Percentiles rank a stretch among this genome's conserved stretches.
Conservation (phyloP, 2,113 vertebrate genomes). For the Chamaetylas fuelleborni region DNA sequence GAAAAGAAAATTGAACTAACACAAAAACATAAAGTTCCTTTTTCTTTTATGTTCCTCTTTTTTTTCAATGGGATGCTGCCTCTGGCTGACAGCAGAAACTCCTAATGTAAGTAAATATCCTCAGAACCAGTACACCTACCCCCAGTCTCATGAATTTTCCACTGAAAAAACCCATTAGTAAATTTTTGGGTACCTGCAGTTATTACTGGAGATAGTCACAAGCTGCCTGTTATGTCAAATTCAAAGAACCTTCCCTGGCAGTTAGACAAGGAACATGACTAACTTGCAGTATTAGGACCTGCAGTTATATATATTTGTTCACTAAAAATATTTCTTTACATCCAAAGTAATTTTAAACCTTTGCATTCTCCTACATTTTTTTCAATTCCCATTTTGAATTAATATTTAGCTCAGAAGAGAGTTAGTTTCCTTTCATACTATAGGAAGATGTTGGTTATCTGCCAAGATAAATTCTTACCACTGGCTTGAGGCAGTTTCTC, state of each 20-base stretch:
- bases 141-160: neutral
- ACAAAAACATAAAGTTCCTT: neutral
- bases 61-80: neutral
- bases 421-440: neutral
- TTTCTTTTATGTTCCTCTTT: neutral
- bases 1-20: neutral
- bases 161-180: neutral
- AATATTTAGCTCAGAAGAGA: neutral
- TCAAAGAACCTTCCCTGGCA: neutral
- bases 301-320: neutral
- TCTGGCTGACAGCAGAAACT: neutral
- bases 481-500: neutral
- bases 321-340: neutral
- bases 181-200: neutral
- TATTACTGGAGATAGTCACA: neutral
- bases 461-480: neutral
- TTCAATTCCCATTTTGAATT: neutral
- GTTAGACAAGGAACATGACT: neutral
- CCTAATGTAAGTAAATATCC: neutral
- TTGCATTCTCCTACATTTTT: neutral
- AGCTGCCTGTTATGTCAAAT: neutral
- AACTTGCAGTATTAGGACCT: neutral
- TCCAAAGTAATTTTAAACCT: neutral
- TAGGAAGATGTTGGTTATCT: neutral
- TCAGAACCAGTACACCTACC: neutral